Evolutionary conservation across 2,888 invertebrate species (phyloP), one percentile per base, ranked within the genome.

Genomic region (Brachynemurus nebulosus): DNA sequence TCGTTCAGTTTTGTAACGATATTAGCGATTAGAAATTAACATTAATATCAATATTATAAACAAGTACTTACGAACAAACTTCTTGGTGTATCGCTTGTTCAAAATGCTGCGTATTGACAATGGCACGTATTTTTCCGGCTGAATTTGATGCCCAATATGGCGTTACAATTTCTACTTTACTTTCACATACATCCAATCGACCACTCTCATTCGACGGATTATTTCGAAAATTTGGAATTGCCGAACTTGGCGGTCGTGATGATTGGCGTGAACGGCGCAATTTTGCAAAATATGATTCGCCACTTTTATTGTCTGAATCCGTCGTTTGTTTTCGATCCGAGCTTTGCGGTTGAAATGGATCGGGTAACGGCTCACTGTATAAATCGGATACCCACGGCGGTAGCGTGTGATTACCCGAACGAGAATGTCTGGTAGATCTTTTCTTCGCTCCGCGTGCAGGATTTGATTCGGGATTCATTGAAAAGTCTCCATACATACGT

Each of bases 121-220:
- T 86, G 21, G 91, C 91, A 43, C 91, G 73, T 45, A 90, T 77
- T 67, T 91, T 90, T 42, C 89, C 86, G 14, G 88, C 89, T 1
- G 90, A 90, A 64, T 91, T 92, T 14, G 88, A 80, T 5, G 91
- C 91, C 91, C 91, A 92, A 59, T 90, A 92, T 0, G 92, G 92
- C 3, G 91, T 92, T 47, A 89, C 83, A 55, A 92, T 89, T 65
- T 92, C 91, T 36, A 88, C 79, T 62, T 89, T 88, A 46, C 90
- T 90, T 60, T 91, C 89, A 57, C 92, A 92, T 1, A 88, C 82
- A 62, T 92, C 91, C 48, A 89, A 68, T 54, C 73, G 65, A 52
- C 71, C 71, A 52, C 64, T 73, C 44, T 72, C 71, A 12, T 65
- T 65, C 48, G 64, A 68, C 46, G 67, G 68, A 53, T 67, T 69